Percentiles rank a stretch among this genome's conserved stretches.
Conservation (phyloP, 2,113 vertebrate species). For the Anseranas semipalmata region DNA sequence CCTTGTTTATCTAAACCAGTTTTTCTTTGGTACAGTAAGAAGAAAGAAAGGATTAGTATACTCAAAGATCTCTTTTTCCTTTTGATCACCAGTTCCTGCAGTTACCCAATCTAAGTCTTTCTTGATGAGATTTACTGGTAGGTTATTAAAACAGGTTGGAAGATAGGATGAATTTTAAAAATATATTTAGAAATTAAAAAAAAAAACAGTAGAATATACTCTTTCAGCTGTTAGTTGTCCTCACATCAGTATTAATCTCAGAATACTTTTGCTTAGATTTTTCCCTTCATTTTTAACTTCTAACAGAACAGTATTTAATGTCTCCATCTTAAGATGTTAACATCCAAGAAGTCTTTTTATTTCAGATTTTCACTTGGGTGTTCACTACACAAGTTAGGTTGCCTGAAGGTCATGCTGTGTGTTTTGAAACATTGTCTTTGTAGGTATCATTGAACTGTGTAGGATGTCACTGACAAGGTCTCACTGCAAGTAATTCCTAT, state of each 20-base stretch:
- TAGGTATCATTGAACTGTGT: slow-evolving; percentile 16
- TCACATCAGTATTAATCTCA: neutral
- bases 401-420: neutral
- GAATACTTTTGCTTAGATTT: neutral
- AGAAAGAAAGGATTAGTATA: neutral
- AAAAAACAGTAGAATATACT: neutral
- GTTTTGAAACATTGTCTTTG: slow-evolving; percentile 12
- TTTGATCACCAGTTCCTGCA: neutral
- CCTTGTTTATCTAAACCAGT: neutral
- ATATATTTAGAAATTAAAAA: neutral
- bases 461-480: neutral
- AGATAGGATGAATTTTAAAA: neutral
- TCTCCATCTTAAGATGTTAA: neutral
- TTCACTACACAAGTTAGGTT: neutral
- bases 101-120: neutral
- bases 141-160: neutral
- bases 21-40: neutral
- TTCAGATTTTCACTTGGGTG: slow-evolving; percentile 29
- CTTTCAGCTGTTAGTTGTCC: neutral
- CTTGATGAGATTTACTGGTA: neutral
- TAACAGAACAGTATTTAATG: neutral
- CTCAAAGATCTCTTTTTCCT: neutral
- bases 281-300: neutral
- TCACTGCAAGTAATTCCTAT: neutral
- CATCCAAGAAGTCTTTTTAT: neutral